Percentiles rank a stretch among this genome's conserved stretches.
Evolutionary conservation across 2,797 vertebrate genomes (phyloP).

Genomic region (Anas georgica): DNA sequence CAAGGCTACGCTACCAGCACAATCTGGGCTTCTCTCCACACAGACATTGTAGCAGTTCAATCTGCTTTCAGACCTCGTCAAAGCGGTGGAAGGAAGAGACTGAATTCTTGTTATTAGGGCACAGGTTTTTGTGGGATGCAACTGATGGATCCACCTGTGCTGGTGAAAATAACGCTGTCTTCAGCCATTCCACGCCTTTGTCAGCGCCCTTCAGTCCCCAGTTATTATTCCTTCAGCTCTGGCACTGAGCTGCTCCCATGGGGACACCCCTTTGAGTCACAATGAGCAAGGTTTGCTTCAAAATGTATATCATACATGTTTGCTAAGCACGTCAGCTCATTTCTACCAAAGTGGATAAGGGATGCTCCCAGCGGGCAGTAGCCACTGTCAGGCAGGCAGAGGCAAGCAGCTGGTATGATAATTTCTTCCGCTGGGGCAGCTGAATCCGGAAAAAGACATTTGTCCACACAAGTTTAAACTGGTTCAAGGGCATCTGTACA

Average conservation of each 20-base stretch:
- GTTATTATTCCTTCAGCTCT: background rate
- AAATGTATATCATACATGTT: background rate
- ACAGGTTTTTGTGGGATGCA: background rate
- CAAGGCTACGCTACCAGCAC: background rate
- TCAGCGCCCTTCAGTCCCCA: background rate
- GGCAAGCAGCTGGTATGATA: slow-evolving; percentile 27
- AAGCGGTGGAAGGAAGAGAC: background rate
- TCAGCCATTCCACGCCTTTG: background rate
- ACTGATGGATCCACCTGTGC: background rate
- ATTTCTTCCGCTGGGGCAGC: slow-evolving; percentile 37
- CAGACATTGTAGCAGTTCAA: background rate
- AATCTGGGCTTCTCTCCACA: background rate
- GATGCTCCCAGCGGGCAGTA: background rate
- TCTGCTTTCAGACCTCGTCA: background rate
- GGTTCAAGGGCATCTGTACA: slow-evolving; percentile 57
- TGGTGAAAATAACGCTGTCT: background rate
- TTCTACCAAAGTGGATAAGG: background rate
- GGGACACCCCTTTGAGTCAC: background rate
- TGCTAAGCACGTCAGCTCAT: background rate
- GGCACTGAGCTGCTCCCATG: background rate
- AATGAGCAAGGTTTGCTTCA: background rate
- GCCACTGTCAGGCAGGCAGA: slow-evolving; percentile 19
- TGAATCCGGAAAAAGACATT: slow-evolving; percentile 19
- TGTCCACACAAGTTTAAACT: slow-evolving; percentile 50
- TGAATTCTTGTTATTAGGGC: background rate